Evolutionary conservation across 2,113 vertebrate species (phyloP), one percentile per base, ranked within the genome.

Genomic region (Coracopsis vasa): DNA sequence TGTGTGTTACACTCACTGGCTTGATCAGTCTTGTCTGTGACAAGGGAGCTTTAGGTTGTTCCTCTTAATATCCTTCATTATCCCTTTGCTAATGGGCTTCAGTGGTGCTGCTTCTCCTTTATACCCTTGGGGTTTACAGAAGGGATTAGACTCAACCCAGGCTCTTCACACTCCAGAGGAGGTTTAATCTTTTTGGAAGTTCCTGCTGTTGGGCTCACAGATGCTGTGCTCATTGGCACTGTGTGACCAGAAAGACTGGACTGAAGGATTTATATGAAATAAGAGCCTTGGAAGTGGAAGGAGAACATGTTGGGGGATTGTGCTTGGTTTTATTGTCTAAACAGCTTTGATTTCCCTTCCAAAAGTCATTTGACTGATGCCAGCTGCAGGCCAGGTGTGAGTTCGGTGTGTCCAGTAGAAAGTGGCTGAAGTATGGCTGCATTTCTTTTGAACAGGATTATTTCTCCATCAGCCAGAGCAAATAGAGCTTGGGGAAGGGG

Each of bases 271-370:
- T 48, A 8, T 65, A 10, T 20, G 51, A 45, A 70, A 24, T 33
- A 23, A 62, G 25, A 73, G 37, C 31, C 42, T 84, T 78, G 61
- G 37, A 53, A 74, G 54, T 21, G 37, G 67, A 62, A 75, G 47
- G 66, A 56, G 33, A 85, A n/a, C 23, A 19, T 0, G 0, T 2
- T 29, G n/a, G 37, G 13, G 29, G 23, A 45, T 60, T 92, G 48
- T 58, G 12, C 5, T 25, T 23, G 47, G 21, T 2, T 90, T 95
- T 60, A 41, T 86, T 89, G 95, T 89, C 29, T 47, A 24, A 87
- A 47, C 11, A 78, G 16, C 48, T 87, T 89, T 95, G 74, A 21
- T 54, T 53, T 80, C 16, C 24, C 31, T 42, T 82, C 37, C 35
- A 56, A 53, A 94, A 53, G 16, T 16, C 5, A 13, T 31, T 28